Evolutionary conservation across 2,113 vertebrate genomes (phyloP).

Genomic region (Mirounga angustirostris): DNA sequence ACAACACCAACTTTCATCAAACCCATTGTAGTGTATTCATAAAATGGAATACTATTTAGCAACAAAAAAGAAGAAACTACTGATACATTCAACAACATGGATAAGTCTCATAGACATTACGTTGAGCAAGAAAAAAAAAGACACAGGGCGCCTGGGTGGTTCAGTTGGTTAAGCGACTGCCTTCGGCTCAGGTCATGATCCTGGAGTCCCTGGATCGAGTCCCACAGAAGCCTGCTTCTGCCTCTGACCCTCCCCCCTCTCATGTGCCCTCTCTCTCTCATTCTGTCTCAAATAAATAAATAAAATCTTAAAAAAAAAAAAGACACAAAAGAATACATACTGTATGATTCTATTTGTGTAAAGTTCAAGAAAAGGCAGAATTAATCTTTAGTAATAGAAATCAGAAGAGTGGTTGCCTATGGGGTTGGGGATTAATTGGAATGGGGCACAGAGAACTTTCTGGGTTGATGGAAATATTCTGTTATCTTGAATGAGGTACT

Average conservation of each 20-base stretch:
- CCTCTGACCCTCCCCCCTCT: too few species aligned
- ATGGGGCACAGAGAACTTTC: neutral
- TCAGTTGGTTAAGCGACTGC: too few species aligned
- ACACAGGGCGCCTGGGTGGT: too few species aligned
- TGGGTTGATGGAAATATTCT: neutral
- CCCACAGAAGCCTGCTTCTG: too few species aligned
- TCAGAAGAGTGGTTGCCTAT: neutral
- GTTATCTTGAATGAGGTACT: neutral
- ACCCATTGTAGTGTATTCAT: neutral
- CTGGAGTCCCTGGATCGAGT: too few species aligned
- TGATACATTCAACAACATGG: neutral
- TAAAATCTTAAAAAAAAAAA: neutral
- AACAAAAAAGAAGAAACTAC: neutral
- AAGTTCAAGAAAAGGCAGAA: slow-evolving; percentile 23
- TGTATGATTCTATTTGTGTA: neutral
- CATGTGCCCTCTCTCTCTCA: too few species aligned
- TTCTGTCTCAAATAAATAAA: too few species aligned
- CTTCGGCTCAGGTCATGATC: too few species aligned
- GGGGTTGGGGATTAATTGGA: neutral
- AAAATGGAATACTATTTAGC: neutral
- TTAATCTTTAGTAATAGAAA: neutral
- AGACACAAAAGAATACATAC: neutral
- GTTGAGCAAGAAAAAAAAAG: neutral
- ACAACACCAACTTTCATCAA: neutral
- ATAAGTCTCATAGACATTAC: neutral